phyloP scores from a whole-genome alignment of 2,113 vertebrate genomes.

The Bucco capensis region DNA sequence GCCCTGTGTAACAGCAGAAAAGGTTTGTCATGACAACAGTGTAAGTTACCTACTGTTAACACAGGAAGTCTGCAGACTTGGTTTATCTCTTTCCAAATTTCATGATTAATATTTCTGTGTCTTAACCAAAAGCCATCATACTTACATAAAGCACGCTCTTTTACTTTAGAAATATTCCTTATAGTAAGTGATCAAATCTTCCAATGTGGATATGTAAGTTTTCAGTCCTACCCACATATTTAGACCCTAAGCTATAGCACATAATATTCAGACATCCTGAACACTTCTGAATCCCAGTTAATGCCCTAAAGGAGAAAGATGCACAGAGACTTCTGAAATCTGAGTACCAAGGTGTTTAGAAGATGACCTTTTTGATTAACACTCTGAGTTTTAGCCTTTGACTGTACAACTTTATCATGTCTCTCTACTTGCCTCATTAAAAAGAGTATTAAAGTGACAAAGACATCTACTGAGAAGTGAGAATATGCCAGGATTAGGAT shows the following conservation, averaged over 20 bases:
- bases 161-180: neutral
- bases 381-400: neutral
- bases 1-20: neutral
- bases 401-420: neutral
- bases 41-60: conserved; percentile 9
- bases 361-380: neutral
- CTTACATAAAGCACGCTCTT: neutral
- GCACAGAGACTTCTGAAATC: neutral
- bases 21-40: conserved; percentile 45
- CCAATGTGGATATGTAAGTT: neutral
- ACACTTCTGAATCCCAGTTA: neutral
- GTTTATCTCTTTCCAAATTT: conserved; percentile 14
- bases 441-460: neutral
- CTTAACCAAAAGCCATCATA: neutral
- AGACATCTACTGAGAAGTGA: neutral
- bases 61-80: conserved; percentile 21
- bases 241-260: neutral
- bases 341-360: neutral
- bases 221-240: neutral
- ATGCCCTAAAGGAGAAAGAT: neutral
- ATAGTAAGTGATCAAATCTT: neutral
- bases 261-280: neutral
- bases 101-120: conserved; percentile 18
- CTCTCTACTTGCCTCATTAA: neutral
- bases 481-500: conserved; percentile 3